Evolutionary conservation across 2,797 vertebrate genomes (phyloP).

Genomic region (Sardinella longiceps): DNA sequence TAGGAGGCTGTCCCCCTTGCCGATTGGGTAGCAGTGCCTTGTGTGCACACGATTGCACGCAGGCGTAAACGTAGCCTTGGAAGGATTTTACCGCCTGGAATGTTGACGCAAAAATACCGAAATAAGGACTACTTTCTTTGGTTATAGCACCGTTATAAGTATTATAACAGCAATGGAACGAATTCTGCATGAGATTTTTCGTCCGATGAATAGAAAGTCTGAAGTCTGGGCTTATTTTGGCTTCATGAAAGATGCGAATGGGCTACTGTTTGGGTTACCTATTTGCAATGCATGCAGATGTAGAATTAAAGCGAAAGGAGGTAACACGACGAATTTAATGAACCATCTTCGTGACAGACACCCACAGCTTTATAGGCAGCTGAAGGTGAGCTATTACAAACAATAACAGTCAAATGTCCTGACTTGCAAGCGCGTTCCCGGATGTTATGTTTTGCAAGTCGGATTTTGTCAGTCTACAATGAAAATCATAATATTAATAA

Average conservation of each 20-base stretch:
- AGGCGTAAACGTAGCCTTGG: too few relatives aligned
- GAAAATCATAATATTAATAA: too few relatives aligned
- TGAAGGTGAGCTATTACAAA: neutral
- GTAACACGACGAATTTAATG: conserved; percentile 12
- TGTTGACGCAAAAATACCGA: too few relatives aligned
- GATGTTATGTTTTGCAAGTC: too few relatives aligned
- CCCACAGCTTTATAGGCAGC: neutral
- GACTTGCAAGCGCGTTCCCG: too few relatives aligned
- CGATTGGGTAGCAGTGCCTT: too few relatives aligned
- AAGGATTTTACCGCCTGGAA: too few relatives aligned
- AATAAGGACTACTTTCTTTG: too few relatives aligned
- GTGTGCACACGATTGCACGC: too few relatives aligned
- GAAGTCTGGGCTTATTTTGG: conserved; percentile 2
- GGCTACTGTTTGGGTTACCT: neutral
- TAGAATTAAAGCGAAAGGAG: neutral
- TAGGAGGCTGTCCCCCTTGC: too few relatives aligned
- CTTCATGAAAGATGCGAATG: neutral
- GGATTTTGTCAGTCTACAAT: too few relatives aligned
- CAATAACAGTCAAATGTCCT: neutral
- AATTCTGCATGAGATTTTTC: neutral
- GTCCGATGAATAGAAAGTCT: neutral
- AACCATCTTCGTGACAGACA: conserved; percentile 8
- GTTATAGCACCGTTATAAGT: neutral
- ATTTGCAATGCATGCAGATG: neutral
- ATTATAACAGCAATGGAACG: neutral